A percentile compares a stretch with the other conserved stretches of the same genome.
Evolutionary conservation across 2,888 invertebrate species (phyloP).

Genomic region (Cheilosia variabilis): DNA sequence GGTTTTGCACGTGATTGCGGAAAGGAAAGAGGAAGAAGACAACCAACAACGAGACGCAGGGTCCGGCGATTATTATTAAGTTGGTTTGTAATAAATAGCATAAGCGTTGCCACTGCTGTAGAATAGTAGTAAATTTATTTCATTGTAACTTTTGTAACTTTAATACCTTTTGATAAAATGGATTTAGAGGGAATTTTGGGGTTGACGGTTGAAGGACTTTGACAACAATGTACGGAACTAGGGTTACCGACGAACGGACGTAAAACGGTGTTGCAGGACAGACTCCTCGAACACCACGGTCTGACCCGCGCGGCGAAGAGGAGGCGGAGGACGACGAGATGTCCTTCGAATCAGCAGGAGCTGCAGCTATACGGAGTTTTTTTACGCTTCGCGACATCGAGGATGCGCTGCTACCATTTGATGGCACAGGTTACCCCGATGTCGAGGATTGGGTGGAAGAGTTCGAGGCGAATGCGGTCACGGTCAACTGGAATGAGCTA

Average conservation of each 20-base stretch:
- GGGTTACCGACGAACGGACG: slow-evolving; percentile 1
- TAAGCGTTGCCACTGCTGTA: neutral
- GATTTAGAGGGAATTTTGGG: neutral
- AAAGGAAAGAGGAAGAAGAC: too few relatives aligned
- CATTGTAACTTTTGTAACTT: neutral
- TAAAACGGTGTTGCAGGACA: neutral
- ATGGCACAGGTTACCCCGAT: slow-evolving; percentile 41
- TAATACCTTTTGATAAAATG: slow-evolving; percentile 4
- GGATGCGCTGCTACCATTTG: slow-evolving; percentile 52
- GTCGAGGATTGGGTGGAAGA: slow-evolving; percentile 57
- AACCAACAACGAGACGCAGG: too few relatives aligned
- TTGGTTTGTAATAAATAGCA: neutral
- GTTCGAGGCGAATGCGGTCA: slow-evolving; percentile 51
- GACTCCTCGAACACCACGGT: slow-evolving; percentile 7
- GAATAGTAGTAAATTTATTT: neutral
- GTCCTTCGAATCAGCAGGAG: neutral
- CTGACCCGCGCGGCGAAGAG: slow-evolving; percentile 9
- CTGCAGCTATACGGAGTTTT: neutral
- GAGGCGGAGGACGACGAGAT: neutral
- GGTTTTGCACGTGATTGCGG: too few relatives aligned
- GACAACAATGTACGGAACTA: slow-evolving; percentile 2
- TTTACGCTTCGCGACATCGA: slow-evolving; percentile 63
- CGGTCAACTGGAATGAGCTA: slow-evolving; percentile 40
- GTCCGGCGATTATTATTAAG: neutral
- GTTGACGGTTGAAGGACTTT: slow-evolving; percentile 19